Conservation (phyloP, 1,140 invertebrate genomes). For the Ostrea edulis region DNA sequence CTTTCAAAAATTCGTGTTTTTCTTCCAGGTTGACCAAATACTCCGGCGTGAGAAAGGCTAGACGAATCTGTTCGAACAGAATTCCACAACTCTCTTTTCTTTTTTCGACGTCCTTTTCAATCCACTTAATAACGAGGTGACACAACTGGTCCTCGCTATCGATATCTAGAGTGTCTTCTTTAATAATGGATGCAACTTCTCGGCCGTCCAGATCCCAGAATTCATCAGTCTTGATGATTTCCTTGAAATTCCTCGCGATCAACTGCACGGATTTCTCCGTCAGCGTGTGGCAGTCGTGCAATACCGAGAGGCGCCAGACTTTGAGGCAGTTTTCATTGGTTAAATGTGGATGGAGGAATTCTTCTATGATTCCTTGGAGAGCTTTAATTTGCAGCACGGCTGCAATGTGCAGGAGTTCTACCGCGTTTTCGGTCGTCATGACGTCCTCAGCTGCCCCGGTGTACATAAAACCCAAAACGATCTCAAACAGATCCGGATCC, state of each 20-base stretch:
- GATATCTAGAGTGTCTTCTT: conserved; percentile 67
- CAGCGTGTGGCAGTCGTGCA: conserved; percentile 67
- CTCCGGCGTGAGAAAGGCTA: conserved; percentile 68
- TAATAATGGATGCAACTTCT: conserved; percentile 68
- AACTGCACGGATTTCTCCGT: conserved; percentile 63
- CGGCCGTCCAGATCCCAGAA: conserved; percentile 68
- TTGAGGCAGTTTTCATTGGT: conserved; percentile 69
- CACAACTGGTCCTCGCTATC: conserved; percentile 67
- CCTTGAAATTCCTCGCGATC: conserved; percentile 66
- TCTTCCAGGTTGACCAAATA: conserved; percentile 66
- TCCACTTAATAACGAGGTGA: conserved; percentile 69
- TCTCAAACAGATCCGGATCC: conserved; percentile 67
- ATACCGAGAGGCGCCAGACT: conserved; percentile 68
- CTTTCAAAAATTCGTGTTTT: conserved; percentile 55
- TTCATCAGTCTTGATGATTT: conserved; percentile 65
- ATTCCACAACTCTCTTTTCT: conserved; percentile 57
- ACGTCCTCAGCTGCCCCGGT: conserved; percentile 64
- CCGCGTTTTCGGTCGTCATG: conserved; percentile 68
- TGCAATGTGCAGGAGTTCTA: conserved; percentile 69
- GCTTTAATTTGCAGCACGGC: conserved; percentile 71
- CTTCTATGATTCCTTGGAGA: conserved; percentile 70
- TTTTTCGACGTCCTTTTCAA: conserved; percentile 61
- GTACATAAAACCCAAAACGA: conserved; percentile 71
- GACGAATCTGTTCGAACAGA: conserved; percentile 66
- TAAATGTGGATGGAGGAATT: conserved; percentile 66